phyloP scores from a whole-genome alignment of 1,140 invertebrate genomes.

The Cylas formicarius region DNA sequence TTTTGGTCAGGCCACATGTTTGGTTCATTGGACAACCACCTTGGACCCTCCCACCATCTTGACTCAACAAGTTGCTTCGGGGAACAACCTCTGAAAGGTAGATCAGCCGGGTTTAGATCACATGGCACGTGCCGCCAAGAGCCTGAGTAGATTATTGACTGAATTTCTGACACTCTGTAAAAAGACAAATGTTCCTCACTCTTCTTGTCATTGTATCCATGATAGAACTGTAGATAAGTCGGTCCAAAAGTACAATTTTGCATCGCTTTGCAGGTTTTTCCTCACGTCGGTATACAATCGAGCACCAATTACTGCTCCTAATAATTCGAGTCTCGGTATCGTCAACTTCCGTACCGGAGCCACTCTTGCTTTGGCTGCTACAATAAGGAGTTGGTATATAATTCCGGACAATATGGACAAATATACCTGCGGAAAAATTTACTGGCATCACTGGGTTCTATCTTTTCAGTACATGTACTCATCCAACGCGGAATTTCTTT shows the following conservation, averaged over 20 bases:
- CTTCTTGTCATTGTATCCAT: conserved; percentile 22
- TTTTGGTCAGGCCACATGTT: conserved; percentile 24
- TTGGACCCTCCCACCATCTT: conserved; percentile 41
- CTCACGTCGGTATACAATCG: conserved; percentile 9
- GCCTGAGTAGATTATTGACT: conserved; percentile 27
- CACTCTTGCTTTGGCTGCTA: conserved; percentile 4
- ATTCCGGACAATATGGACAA: too few species aligned
- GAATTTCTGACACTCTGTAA: conserved; percentile 36
- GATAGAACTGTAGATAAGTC: conserved; percentile 31
- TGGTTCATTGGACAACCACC: conserved; percentile 25
- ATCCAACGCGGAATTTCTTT: conserved; percentile 11
- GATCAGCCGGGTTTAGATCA: conserved; percentile 40
- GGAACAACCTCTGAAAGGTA: conserved; percentile 39
- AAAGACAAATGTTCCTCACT: conserved; percentile 30
- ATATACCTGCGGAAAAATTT: too few species aligned
- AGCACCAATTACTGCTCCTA: conserved; percentile 12
- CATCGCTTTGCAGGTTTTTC: conserved; percentile 6
- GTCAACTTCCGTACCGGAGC: conserved; percentile 9
- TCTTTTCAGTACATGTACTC: too few species aligned
- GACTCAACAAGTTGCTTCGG: conserved; percentile 30
- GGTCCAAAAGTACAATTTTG: conserved; percentile 19
- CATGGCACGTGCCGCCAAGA: conserved; percentile 38
- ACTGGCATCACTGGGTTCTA: too few species aligned
- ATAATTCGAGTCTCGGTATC: conserved; percentile 14
- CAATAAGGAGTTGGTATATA: too few species aligned